Base-by-base conservation (phyloP, 37 sponge, comb jelly and placozoan species). In the Mnemiopsis leidyi region DNA sequence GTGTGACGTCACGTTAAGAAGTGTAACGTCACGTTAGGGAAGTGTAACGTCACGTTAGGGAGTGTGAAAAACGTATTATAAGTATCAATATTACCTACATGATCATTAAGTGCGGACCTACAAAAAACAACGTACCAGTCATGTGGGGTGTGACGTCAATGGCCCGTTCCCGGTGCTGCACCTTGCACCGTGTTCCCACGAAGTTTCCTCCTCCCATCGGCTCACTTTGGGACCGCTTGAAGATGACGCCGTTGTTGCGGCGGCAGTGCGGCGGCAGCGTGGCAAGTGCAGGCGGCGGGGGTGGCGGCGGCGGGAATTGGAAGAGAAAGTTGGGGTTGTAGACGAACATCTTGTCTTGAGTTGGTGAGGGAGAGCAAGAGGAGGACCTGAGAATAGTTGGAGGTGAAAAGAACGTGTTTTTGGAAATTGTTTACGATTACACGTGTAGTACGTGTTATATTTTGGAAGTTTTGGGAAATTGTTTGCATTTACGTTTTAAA, bases 281-380 rank as follows among this genome's bases (percentile, higher is more conserved):
- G 29, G 90, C 61, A 29, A 37, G 48, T 21, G 61, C 48, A 2
- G 61, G n/a, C 75, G 75, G 75, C n/a, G 30, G 25, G 21, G 75
- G 75, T 71, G 75, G 75, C 25, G 30, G 30, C 61, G 90, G 61
- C 24, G 90, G 90, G 90, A 85, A 38, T 38, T 40, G 90, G 90
- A 85, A 33, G 48, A 40, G n/a, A 28, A 40, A 40, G 90, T 38
- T 40, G 48, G 90, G 90, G 61, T 85, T 85, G 90, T 85, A 85
- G 61, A 85, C 90, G 90, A 85, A 85, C 90, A 85, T 85, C 24
- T 40, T 40, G 61, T 85, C 90, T 85, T 85, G 90, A 5, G 90
- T 85, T 21, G 90, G 90, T 25, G 90, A 85, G 28, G 90, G 90
- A 33, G 90, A 85, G 29, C 90, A 85, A 29, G 90, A 85, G 0